Percentiles rank a stretch among this genome's conserved stretches.
Conservation (phyloP, 2,797 vertebrate genomes). For the Naso thynnoides region DNA sequence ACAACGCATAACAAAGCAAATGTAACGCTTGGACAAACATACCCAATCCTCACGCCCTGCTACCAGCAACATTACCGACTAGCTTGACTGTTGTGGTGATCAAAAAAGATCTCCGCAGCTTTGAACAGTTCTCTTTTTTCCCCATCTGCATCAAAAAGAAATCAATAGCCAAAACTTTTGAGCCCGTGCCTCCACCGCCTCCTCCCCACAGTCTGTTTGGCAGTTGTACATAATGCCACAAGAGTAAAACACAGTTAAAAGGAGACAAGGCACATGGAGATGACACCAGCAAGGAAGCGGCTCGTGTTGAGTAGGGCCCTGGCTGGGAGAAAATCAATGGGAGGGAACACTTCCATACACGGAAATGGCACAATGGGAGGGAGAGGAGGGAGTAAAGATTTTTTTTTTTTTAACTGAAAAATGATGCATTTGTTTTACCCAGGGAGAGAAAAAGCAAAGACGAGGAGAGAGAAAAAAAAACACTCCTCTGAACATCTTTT, state of each 20-base stretch:
- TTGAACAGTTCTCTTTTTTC: conserved; percentile 76
- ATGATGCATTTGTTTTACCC: conserved; percentile 84
- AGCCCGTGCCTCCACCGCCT: conserved; percentile 74
- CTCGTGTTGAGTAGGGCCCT: conserved; percentile 76
- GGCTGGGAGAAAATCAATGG: conserved; percentile 84
- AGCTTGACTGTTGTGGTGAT: conserved; percentile 74
- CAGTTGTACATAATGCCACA: conserved; percentile 80
- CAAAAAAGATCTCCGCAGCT: conserved; percentile 78
- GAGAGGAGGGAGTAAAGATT: conserved; percentile 70
- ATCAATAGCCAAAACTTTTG: conserved; percentile 85
- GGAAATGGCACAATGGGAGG: conserved; percentile 79
- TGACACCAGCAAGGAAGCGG: conserved; percentile 81
- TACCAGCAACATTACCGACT: conserved; percentile 63
- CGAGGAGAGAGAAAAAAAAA: conserved; percentile 59
- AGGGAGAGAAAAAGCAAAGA: conserved; percentile 80
- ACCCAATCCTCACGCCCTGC: conserved; percentile 36
- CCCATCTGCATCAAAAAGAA: conserved; percentile 84
- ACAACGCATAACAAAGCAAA: conserved; percentile 69
- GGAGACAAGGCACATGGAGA: conserved; percentile 79
- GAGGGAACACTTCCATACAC: conserved; percentile 78
- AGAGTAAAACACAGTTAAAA: conserved; percentile 85
- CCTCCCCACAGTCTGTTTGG: conserved; percentile 62
- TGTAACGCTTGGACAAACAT: conserved; percentile 37
- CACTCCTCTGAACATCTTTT: conserved; percentile 80
- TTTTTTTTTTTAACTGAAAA: conserved; percentile 69